Evolutionary conservation across 1,140 invertebrate genomes (phyloP).

Genomic region (Drosophila biarmipes): DNA sequence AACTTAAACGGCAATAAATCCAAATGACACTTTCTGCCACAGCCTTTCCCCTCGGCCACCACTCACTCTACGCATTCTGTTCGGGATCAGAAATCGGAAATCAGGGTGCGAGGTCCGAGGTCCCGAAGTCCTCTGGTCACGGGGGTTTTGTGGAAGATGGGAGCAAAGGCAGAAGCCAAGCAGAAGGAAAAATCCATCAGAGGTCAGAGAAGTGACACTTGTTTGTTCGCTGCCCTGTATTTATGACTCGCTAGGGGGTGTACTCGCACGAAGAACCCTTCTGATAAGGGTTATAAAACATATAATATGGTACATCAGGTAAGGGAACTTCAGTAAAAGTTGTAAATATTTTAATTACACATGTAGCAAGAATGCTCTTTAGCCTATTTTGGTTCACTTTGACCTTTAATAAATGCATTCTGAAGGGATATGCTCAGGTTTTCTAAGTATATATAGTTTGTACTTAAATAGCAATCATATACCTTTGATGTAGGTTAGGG

Average conservation of each 20-base stretch:
- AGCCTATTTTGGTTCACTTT: too few relatives aligned
- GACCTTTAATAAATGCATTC: too few relatives aligned
- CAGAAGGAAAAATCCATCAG: constrained; percentile 35
- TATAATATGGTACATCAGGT: not conserved
- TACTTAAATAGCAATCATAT: too few relatives aligned
- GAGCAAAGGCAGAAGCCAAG: constrained; percentile 5
- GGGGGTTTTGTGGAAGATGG: constrained; percentile 16
- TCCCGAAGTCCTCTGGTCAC: constrained; percentile 22
- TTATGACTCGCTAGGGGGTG: not conserved
- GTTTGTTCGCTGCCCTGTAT: constrained; percentile 11
- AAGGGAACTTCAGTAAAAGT: too few relatives aligned
- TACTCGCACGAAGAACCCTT: not conserved
- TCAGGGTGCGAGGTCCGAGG: constrained; percentile 26
- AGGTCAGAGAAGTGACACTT: constrained; percentile 34
- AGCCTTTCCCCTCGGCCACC: not conserved
- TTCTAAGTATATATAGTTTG: too few relatives aligned
- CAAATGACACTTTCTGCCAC: constrained; percentile 46
- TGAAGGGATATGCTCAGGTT: too few relatives aligned
- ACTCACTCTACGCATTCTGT: not conserved
- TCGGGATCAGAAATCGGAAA: constrained; percentile 4
- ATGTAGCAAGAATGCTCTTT: too few relatives aligned
- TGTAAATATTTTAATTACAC: too few relatives aligned
- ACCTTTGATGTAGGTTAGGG: too few relatives aligned
- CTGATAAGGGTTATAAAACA: too few relatives aligned
- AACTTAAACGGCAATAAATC: constrained; percentile 52